Evolutionary conservation across 2,797 vertebrate species (phyloP).

Genomic region (Danio tinwini): DNA sequence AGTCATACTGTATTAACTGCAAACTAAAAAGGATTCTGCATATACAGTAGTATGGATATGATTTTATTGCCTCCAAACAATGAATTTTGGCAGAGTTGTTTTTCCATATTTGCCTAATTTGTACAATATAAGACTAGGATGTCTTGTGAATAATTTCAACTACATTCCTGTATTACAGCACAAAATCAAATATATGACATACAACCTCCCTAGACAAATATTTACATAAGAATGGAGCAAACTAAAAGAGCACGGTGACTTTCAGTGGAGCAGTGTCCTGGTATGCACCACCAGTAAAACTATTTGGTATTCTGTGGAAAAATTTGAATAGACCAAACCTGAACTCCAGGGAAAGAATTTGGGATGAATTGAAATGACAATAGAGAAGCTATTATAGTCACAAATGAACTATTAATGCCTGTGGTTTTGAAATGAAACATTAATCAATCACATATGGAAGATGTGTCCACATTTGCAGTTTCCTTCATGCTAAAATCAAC

Average conservation of each 20-base stretch:
- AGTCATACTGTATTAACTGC: too few species aligned
- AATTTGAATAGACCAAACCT: background rate
- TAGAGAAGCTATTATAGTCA: background rate
- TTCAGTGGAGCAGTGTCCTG: background rate
- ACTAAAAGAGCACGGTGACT: background rate
- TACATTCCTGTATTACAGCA: background rate
- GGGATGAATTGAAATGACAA: background rate
- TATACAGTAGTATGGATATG: too few species aligned
- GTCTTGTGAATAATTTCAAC: background rate
- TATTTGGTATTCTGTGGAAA: background rate
- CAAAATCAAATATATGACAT: background rate
- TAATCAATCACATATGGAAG: too few species aligned
- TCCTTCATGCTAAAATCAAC: background rate
- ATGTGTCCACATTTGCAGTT: background rate
- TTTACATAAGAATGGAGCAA: background rate
- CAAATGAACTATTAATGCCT: background rate
- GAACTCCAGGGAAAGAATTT: background rate
- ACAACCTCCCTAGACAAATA: slow-evolving; percentile 9
- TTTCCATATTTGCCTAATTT: too few species aligned
- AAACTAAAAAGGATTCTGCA: too few species aligned
- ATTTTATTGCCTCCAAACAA: too few species aligned
- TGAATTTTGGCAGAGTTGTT: too few species aligned
- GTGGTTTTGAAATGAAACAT: background rate
- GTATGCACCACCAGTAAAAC: slow-evolving; percentile 1
- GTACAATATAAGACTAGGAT: background rate